These are phyloP conservation scores for Aphidius gifuensis DNA, from an alignment of 1,140 invertebrate genomes.

Conservation along the genomic window DNA sequence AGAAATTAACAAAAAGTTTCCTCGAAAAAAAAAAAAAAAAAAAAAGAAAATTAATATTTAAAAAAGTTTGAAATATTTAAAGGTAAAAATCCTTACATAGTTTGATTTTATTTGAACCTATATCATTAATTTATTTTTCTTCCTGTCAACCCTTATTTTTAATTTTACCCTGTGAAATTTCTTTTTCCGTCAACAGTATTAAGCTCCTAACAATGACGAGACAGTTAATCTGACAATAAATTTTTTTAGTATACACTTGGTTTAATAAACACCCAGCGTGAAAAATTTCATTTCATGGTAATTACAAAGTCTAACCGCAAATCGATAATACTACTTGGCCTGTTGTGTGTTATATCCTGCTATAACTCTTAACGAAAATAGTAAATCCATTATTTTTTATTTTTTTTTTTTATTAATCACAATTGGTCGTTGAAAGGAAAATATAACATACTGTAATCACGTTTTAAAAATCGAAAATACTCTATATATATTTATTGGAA, in stretches of 20 bases:
- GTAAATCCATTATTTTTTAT: background rate
- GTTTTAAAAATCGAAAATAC: no score
- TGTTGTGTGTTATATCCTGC: background rate
- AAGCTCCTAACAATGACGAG: no score
- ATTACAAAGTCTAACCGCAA: constrained; percentile 13
- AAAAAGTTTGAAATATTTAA: no score
- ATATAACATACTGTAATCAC: no score
- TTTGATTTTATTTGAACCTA: no score
- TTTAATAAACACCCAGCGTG: background rate
- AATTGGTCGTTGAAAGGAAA: no score
- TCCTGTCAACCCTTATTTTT: background rate
- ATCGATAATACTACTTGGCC: constrained; percentile 14
- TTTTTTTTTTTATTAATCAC: background rate
- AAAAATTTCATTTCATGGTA: constrained; percentile 11
- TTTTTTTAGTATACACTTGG: constrained; percentile 10
- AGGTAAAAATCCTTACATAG: no score
- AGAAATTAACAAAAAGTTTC: no score
- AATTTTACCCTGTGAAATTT: background rate
- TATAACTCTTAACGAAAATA: background rate
- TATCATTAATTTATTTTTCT: background rate
- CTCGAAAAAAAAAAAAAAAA: no score
- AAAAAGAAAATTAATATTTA: no score
- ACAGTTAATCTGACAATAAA: constrained; percentile 15
- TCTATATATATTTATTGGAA: no score
- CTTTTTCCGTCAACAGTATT: no score